Base-by-base conservation (phyloP, 2,888 invertebrate species). In the Cylindroiulus punctatus region DNA sequence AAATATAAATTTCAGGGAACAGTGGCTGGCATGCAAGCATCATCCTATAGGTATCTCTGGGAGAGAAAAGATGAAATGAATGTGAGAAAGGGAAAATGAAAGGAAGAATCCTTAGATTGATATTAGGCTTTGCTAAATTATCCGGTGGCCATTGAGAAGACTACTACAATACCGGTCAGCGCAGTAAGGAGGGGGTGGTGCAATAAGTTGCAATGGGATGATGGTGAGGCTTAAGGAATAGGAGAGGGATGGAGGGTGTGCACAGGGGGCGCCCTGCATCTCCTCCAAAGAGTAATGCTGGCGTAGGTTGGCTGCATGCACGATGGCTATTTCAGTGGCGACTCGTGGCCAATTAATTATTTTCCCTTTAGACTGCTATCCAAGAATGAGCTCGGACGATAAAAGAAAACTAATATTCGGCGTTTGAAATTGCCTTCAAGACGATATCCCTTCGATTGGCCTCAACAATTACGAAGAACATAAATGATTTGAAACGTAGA, bases 381-480 rank as follows among this genome's bases (percentile, higher is more conserved):
- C 26, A 32, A 81, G 32, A 81, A 81, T 81, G 81, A 81, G 81
- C 81, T 81, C 32, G 14, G 32, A 81, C 81, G 81, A 81, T 81
- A 81, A 81, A 81, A 81, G 81, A 81, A 81, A 81, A 81, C 81
- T 81, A 81, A 81, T 81, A 81, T 81, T 81, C 81, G 81, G 30
- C 81, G 32, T 81, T 81, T 32, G 30, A 81, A 81, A 81, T 81
- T 81, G 81, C 81, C 81, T 81, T 26, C 81, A 81, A 81, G 81
- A 81, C 81, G 81, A 81, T 81, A 81, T 81, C 81, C 81, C 32
- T 81, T 81, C 81, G 81, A 81, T 81, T 81, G 81, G 81, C 81
- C 81, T 81, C 81, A 81, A 81, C 81, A 81, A 81, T 81, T 81
- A 81, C 81, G 81, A 32, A 81, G 81, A 32, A 81, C 81, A 81